Percentiles rank a stretch among this genome's conserved stretches.
Conservation (phyloP, 37 sponge, comb jelly and placozoan genomes). For the Crambe crambe region DNA sequence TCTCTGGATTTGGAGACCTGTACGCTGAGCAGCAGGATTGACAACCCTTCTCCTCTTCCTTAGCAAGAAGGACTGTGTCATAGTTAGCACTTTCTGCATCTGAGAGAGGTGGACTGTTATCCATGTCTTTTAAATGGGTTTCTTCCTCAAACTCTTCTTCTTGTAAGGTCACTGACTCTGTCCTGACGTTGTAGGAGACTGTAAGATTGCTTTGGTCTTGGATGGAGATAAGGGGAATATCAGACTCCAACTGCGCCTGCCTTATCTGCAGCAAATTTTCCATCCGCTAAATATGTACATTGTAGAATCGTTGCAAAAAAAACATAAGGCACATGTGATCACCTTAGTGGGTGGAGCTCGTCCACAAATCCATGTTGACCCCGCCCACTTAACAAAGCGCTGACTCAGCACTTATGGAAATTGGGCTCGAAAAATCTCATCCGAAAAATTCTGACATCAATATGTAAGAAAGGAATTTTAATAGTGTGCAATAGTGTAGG, state of each 20-base stretch:
- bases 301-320: no score
- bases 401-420: no score
- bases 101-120: neutral
- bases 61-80: neutral
- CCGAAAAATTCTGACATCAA: no score
- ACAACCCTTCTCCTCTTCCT: neutral
- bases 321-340: neutral
- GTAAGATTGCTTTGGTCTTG: no score
- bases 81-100: neutral
- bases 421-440: no score
- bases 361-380: no score
- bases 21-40: slow-evolving; percentile 3
- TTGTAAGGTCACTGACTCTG: neutral
- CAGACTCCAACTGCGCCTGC: neutral
- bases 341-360: neutral
- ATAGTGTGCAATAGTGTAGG: no score
- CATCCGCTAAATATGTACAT: no score
- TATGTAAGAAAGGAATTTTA: no score
- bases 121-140: neutral
- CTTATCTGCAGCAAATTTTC: neutral
- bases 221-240: no score
- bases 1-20: slow-evolving; percentile 24
- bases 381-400: no score
- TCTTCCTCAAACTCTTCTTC: neutral
- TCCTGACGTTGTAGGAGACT: neutral